These are phyloP conservation scores for Drosophila kanapiae DNA, from an alignment of 1,140 invertebrate genomes.

Conservation along the genomic window DNA sequence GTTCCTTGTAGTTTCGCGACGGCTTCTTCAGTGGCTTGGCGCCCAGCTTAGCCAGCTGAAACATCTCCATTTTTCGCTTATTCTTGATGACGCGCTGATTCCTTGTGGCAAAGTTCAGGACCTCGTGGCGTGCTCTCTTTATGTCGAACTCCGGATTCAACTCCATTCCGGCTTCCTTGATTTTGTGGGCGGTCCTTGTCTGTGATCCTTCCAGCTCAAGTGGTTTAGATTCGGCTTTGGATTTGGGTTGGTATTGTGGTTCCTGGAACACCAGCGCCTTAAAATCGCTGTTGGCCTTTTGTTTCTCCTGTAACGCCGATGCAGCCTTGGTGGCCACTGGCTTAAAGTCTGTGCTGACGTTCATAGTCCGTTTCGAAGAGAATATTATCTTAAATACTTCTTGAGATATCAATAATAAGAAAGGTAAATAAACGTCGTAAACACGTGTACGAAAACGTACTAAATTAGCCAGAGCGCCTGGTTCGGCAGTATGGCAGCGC, in stretches of 20 bases:
- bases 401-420: background rate
- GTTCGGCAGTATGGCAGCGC: background rate
- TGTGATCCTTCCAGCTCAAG: background rate
- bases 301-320: slow-evolving; percentile 53
- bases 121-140: slow-evolving; percentile 87
- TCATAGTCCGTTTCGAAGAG: slow-evolving; percentile 31
- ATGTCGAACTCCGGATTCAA: slow-evolving; percentile 86
- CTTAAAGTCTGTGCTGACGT: slow-evolving; percentile 66
- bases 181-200: background rate
- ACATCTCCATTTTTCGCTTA: slow-evolving; percentile 87
- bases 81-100: slow-evolving; percentile 87
- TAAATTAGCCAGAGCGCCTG: slow-evolving; percentile 11
- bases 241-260: slow-evolving; percentile 29
- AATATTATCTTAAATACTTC: no score
- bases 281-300: slow-evolving; percentile 31
- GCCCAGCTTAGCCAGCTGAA: slow-evolving; percentile 88
- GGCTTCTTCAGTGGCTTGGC: slow-evolving; percentile 88
- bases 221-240: background rate
- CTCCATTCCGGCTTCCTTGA: slow-evolving; percentile 2
- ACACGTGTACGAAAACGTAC: slow-evolving; percentile 31
- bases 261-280: slow-evolving; percentile 67
- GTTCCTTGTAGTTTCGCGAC: slow-evolving; percentile 87
- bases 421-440: slow-evolving; percentile 33
- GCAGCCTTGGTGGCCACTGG: slow-evolving; percentile 75
- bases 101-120: slow-evolving; percentile 88